phyloP scores from a whole-genome alignment of 2,113 vertebrate genomes.

The Prietella phreatophila region DNA sequence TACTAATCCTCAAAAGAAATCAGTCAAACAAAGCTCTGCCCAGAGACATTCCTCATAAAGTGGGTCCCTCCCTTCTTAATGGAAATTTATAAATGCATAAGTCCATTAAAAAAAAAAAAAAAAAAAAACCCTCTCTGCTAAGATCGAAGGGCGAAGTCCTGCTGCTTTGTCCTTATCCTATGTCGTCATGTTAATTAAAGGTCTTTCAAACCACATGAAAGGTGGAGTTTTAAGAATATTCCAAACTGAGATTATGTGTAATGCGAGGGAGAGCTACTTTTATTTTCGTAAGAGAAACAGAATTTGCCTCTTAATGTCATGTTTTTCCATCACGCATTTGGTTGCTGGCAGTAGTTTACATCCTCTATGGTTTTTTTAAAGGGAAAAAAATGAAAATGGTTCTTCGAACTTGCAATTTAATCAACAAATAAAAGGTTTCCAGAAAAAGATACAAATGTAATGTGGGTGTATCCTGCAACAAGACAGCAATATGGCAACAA shows the following conservation, averaged over 20 bases:
- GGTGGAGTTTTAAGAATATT: constrained; percentile 43
- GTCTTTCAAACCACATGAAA: constrained; percentile 40
- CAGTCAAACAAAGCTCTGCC: constrained; percentile 3
- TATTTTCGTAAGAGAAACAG: constrained; percentile 39
- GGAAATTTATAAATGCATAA: constrained; percentile 28
- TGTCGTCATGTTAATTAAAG: constrained; percentile 52
- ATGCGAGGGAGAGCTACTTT: constrained; percentile 37
- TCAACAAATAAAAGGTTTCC: background rate
- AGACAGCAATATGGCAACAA: background rate
- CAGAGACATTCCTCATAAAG: constrained; percentile 21
- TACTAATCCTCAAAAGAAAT: constrained; percentile 9
- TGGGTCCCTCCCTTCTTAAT: constrained; percentile 29
- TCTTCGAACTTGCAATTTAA: background rate
- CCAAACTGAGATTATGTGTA: constrained; percentile 52
- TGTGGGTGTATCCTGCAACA: background rate
- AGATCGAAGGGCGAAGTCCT: constrained; percentile 35
- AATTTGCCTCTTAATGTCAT: constrained; percentile 26
- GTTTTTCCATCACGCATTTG: constrained; percentile 30
- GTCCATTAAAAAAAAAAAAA: background rate
- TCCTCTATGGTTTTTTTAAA: background rate
- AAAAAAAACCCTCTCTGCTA: constrained; percentile 1
- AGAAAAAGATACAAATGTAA: background rate
- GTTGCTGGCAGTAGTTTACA: background rate
- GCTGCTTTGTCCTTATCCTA: constrained; percentile 22
- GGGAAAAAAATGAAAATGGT: background rate